Conservation (phyloP, 2,888 invertebrate genomes). For the Trisateles emortualis region DNA sequence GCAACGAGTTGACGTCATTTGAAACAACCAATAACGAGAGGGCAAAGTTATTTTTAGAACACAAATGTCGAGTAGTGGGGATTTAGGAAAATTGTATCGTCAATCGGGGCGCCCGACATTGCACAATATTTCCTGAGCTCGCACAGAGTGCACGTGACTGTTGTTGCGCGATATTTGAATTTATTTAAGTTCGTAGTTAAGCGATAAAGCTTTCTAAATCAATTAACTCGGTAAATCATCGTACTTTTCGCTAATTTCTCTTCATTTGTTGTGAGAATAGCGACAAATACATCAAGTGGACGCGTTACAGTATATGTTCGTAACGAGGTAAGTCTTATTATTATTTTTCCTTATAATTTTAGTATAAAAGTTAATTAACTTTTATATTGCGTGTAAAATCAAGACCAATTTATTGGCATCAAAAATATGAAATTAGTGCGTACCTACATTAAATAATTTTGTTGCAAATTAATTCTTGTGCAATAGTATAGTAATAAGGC, state of each 20-base stretch:
- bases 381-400: neutral
- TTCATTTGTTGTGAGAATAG: conserved; percentile 51
- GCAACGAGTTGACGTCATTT: conserved; percentile 71
- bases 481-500: conserved; percentile 10
- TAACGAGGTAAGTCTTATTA: conserved; percentile 60
- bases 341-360: neutral
- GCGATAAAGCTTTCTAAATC: conserved; percentile 24
- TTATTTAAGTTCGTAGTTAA: conserved; percentile 24
- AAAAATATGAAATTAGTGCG: neutral
- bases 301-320: conserved; percentile 64
- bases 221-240: conserved; percentile 15
- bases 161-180: conserved; percentile 23
- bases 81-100: conserved; percentile 73
- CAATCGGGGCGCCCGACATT: conserved; percentile 61
- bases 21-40: conserved; percentile 62
- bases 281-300: conserved; percentile 47
- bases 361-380: neutral
- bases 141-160: conserved; percentile 61
- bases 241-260: conserved; percentile 35
- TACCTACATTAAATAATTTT: neutral
- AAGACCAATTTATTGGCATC: neutral
- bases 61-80: conserved; percentile 68
- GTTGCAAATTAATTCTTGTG: conserved; percentile 17
- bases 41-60: conserved; percentile 80
- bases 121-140: conserved; percentile 79